phyloP scores from a whole-genome alignment of 2,888 invertebrate species.

The Crioceris asparagi region DNA sequence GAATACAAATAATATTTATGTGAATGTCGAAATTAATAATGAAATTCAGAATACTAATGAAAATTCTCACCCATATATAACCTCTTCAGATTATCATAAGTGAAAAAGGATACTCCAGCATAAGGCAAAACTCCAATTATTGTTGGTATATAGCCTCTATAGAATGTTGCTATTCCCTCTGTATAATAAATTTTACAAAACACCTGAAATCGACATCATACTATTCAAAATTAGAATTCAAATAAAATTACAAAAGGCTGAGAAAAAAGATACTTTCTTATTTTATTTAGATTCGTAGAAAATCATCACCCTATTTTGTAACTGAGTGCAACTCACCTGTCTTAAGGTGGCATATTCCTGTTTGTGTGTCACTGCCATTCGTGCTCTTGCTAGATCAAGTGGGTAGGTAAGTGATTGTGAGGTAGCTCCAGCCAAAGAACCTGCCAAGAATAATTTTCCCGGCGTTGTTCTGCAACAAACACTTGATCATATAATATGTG shows the following conservation, averaged over 20 bases:
- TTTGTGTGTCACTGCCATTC: conserved; percentile 91
- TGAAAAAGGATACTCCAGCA: conserved; percentile 94
- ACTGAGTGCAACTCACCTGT: too few species aligned
- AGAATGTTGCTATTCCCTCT: conserved; percentile 71
- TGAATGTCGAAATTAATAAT: too few species aligned
- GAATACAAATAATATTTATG: too few species aligned
- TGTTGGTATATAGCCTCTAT: conserved; percentile 82
- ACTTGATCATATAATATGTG: not conserved
- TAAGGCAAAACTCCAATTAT: conserved; percentile 91
- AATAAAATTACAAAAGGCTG: too few species aligned
- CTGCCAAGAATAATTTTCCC: conserved; percentile 66
- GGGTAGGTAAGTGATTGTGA: conserved; percentile 94
- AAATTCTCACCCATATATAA: conserved; percentile 54
- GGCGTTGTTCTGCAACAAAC: conserved; percentile 31
- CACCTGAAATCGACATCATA: conserved; percentile 24
- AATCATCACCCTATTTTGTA: too few species aligned
- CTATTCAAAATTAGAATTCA: too few species aligned
- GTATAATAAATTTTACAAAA: conserved; percentile 54
- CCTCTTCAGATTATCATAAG: conserved; percentile 88
- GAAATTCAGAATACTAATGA: too few species aligned
- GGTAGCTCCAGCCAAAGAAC: conserved; percentile 90
- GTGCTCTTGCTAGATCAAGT: conserved; percentile 87
- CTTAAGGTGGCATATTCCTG: conserved; percentile 54
- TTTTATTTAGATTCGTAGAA: too few species aligned
- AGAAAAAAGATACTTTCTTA: too few species aligned